Conservation (phyloP, 2,797 vertebrate genomes). For the Bryconaethiops microstoma region DNA sequence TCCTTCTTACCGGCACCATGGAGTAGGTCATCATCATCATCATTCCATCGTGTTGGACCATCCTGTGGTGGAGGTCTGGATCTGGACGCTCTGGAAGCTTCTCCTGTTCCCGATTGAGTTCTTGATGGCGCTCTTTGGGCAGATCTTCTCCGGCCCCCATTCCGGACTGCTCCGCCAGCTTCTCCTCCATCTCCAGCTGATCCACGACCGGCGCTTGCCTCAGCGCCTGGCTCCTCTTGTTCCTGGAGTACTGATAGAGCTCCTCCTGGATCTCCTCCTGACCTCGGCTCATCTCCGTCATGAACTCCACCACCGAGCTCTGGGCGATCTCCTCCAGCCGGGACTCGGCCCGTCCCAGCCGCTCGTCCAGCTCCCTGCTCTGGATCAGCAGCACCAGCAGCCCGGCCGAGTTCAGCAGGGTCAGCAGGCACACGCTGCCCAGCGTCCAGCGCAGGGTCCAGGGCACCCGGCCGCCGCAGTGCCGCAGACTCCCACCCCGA, state of each 20-base stretch:
- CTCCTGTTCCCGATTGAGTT: conserved; percentile 62
- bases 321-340: conserved; percentile 70
- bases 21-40: conserved; percentile 97
- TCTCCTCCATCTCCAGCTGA: conserved; percentile 33
- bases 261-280: conserved; percentile 60
- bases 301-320: conserved; percentile 76
- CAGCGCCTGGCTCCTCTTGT: conserved; percentile 76
- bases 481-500: conserved; percentile 71
- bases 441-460: conserved; percentile 76
- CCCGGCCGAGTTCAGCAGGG: conserved; percentile 82
- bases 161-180: conserved; percentile 63
- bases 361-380: conserved; percentile 79
- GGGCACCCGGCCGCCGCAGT: conserved; percentile 71
- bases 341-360: conserved; percentile 72
- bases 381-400: conserved; percentile 85
- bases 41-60: conserved; percentile 81
- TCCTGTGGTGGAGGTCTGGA: conserved; percentile 69
- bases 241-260: conserved; percentile 74
- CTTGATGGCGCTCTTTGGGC: conserved; percentile 55
- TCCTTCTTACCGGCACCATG: conserved; percentile 90
- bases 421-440: conserved; percentile 78
- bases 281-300: conserved; percentile 72
- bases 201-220: conserved; percentile 57
- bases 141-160: conserved; percentile 64
- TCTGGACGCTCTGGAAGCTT: background rate